Base-by-base conservation (phyloP, 2,888 invertebrate genomes). In the Ophraella communa region DNA sequence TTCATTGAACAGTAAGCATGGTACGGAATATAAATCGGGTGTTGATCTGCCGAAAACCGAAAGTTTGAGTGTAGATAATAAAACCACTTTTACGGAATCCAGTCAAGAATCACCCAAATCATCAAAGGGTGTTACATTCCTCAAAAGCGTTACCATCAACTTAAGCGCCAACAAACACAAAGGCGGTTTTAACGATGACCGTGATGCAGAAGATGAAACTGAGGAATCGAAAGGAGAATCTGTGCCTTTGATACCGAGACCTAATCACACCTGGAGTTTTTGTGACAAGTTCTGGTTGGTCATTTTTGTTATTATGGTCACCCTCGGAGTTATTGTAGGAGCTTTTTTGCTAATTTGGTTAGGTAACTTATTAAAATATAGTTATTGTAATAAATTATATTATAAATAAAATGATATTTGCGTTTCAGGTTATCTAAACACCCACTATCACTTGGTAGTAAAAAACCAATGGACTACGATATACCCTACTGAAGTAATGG, bases 391-490 rank as follows among this genome's bases (percentile, higher is more conserved):
- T n/a, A n/a, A n/a, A n/a, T n/a, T n/a, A n/a, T 47, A 20, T 8
- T 11, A 11, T 47, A 21, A 45, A 52, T 30, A 24, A 8, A 30
- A 10, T 33, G 7, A 4, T 53, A n/a, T n/a, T n/a, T n/a, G n/a
- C 20, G 3, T 39, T 39, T 23, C 23, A 39, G 53, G 27, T n/a
- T 24, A 18, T 30, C 24, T 33, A 33, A 52, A 4, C 17, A 24
- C 11, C 5, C 17, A 18, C 23, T 62, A 33, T 3, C 17, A 42
- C 21, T 27, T 45, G 5, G 39, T 65, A 7, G 21, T n/a, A 11
- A 52, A 49, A 57, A 21, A 1, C 11, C 11, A 57, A 20, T 65
- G 68, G 68, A 55, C 23, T 21, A 10, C 51, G 5, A 7, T 27
- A 35, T 20, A 30, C n/a, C 45, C 33, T 4, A 18, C 18, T 33